Base-by-base conservation (phyloP, 2,888 invertebrate genomes). In the Amitus sp. region DNA sequence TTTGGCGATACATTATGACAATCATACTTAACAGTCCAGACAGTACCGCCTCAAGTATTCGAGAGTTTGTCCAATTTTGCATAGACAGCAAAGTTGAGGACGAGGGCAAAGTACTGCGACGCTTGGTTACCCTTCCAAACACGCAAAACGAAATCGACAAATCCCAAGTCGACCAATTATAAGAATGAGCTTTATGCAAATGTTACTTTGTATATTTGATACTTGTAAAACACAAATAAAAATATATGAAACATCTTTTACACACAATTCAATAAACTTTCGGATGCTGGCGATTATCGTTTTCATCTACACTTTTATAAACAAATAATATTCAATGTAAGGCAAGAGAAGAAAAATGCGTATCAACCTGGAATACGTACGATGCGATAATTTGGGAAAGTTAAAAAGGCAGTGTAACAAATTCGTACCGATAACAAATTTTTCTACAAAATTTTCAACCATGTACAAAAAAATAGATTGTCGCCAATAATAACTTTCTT, bases 1-100 rank as follows among this genome's bases (percentile, higher is more conserved):
- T 68, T 20, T 68, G 67, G 67, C 63, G 62, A 42, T 64, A 66
- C 47, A 46, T 52, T 27, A 57, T 68, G 2, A 57, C 46, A 28
- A 56, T 60, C 27, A 47, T 66, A 6, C 19, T 68, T 1, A 55
- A 66, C 30, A 66, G 67, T 39, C 55, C 62, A 20, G 40, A 54
- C 46, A 68, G 64, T 12, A 51, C 15, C 27, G 10, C 1, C 7
- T 27, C 7, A 12, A 28, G 52, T 40, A 10, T 68, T 23, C 17
- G 47, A 43, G 39, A 64, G 20, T 68, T 68, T 39, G n/a, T 68
- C 2, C 47, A 59, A 13, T 33, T 20, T 1, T 66, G 64, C 13
- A n/a, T 64, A 6, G 59, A 54, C 9, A 54, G 19, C 53, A 42
- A 46, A 34, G 45, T 10, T 49, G 56, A 65, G 28, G 17, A 19